Evolutionary conservation across 1,140 invertebrate species (phyloP), one percentile per base, ranked within the genome.

Genomic region (Drosophila bifasciata): DNA sequence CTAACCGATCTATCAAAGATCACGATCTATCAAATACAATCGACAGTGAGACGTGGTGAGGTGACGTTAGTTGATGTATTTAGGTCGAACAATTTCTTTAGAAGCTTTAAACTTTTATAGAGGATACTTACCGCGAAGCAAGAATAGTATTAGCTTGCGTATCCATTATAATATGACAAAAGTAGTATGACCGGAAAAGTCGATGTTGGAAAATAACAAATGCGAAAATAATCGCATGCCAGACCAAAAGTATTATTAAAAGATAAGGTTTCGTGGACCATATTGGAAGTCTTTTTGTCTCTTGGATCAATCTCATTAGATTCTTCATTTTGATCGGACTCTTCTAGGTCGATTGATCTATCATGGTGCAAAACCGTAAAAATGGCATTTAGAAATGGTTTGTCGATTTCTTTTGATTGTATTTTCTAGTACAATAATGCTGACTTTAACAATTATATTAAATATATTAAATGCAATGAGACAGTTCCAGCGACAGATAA

Each of bases 221-320:
- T 0, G 94, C 95, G 90, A 99, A 99, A 91, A 98, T 99, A 8
- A 99, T 93, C 0, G 96, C 97, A 91, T 99, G 98, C 97, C 98
- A 98, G 2, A 97, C 94, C 60, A 98, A 93, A 93, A 0, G 50
- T 60, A 25, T 86, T 86, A 0, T 39, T 45, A 8, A 86, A 86
- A 86, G 9, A 86, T 70, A 17, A 86, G 6, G 43, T 23, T 64
- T 7, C 46, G 55, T 4, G 81, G 77, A 8, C 81, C 81, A 62
- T 86, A 86, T n/a, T 78, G 16, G 11, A 68, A 73, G 7, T 21
- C 0, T 95, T 96, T 39, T 96, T 39, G 95, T 94, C 70, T 93
- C 93, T 3, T 94, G 94, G 1, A 9, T 16, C n/a, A 5, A 32
- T 9, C 2, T 60, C 40, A 48, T 71, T 96, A 94, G 8, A 3